Base-by-base conservation (phyloP, 1,140 invertebrate species). In the Drosophila guanche region DNA sequence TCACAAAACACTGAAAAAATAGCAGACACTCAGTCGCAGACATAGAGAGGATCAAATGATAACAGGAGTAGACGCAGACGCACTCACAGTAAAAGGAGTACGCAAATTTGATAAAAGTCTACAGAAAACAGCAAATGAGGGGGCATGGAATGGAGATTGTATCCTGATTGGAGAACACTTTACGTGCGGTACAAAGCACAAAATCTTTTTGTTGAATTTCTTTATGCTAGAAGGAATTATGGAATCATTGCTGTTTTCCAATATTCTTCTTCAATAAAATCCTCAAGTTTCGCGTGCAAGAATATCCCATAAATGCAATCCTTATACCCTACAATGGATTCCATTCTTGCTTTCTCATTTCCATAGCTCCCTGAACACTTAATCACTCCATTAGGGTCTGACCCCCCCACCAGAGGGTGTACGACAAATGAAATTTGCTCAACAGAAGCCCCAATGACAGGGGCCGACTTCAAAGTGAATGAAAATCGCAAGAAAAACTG, bases 401-500 rank as follows among this genome's bases (percentile, higher is more conserved):
- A 27, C 47, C 23, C 33, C 16, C 2, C 27, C 20, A 57, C 5
- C 50, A 42, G 40, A 41, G 37, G 23, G 60, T 42, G 42, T 47
- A 50, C 25, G 33, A 20, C 54, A 45, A 46, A 60, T 58, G 33
- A 67, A 69, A 56, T 67, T 76, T 55, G 48, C 23, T 51, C 37
- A 25, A 25, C 23, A 41, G 58, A 66, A 74, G 33, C 25, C 25
- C 56, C 57, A 71, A 63, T 55, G 63, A 88, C 65, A 89, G 59
- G 55, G 79, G 23, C 70, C 50, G 75, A 88, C 78, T 83, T 89
- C 83, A 88, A 88, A 88, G 84, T 70, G 76, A 80, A 85, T 85
- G 52, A 88, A 69, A 77, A 69, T 53, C 47, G 40, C 37, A 75
- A 70, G 46, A 48, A 54, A 75, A 60, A 56, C 51, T 56, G 66